Evolutionary conservation across 2,797 vertebrate species (phyloP).

Genomic region (Notolabrus celidotus): DNA sequence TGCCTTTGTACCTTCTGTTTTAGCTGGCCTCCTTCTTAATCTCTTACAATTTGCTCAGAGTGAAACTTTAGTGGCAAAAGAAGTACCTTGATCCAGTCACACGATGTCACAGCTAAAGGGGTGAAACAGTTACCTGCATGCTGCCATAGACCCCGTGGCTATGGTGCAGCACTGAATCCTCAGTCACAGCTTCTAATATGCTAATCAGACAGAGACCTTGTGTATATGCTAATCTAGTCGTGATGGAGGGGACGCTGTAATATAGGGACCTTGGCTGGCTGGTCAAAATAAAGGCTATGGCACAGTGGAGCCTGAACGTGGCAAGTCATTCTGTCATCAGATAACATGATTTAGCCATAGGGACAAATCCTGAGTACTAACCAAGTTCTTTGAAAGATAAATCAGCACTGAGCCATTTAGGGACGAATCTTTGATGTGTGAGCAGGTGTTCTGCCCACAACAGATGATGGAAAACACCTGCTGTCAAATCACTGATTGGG

Average conservation of each 20-base stretch:
- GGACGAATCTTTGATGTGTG: slow-evolving; percentile 19
- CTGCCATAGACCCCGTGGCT: slow-evolving; percentile 27
- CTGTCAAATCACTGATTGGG: slow-evolving; percentile 47
- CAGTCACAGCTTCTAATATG: slow-evolving; percentile 47
- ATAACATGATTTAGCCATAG: slow-evolving; percentile 15
- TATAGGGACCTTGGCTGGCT: slow-evolving; percentile 48
- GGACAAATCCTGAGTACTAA: slow-evolving; percentile 12
- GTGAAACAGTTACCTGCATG: slow-evolving; percentile 24
- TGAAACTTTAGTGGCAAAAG: slow-evolving; percentile 6
- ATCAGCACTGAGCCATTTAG: slow-evolving; percentile 23
- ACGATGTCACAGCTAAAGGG: slow-evolving; percentile 16
- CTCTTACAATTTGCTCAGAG: slow-evolving; percentile 8
- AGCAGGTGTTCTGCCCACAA: slow-evolving; percentile 57
- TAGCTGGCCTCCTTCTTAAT: neutral
- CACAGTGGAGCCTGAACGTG: slow-evolving; percentile 59
- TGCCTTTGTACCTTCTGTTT: neutral
- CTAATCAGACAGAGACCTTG: slow-evolving; percentile 54
- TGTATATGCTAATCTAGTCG: slow-evolving; percentile 63
- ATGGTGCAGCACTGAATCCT: slow-evolving; percentile 18
- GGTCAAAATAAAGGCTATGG: slow-evolving; percentile 66
- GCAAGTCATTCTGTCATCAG: slow-evolving; percentile 55
- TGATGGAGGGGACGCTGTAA: slow-evolving; percentile 46
- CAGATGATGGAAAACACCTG: slow-evolving; percentile 58
- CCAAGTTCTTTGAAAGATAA: slow-evolving; percentile 39
- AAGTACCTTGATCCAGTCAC: slow-evolving; percentile 7